A percentile compares a stretch with the other conserved stretches of the same genome.
These are phyloP conservation scores for Trematomus bernacchii DNA, from an alignment of 2,797 vertebrate species.

Conservation along the genomic window DNA sequence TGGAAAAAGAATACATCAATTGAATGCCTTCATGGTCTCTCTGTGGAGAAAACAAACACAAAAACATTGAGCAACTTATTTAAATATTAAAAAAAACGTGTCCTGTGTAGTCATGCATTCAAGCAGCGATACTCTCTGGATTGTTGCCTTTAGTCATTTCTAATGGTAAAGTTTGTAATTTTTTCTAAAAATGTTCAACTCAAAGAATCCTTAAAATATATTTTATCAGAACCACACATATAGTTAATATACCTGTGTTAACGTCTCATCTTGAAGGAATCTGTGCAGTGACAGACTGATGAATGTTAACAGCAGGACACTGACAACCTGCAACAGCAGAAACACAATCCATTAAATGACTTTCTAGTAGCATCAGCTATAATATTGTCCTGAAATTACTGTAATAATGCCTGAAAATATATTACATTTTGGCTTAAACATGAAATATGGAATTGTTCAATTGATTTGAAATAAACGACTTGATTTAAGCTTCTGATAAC, in stretches of 20 bases:
- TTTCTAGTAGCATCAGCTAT: neutral
- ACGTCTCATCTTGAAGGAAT: slow-evolving; percentile 42
- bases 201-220: no score
- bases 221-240: neutral
- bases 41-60: slow-evolving; percentile 47
- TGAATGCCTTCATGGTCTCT: neutral
- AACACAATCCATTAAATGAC: neutral
- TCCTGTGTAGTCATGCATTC: no score
- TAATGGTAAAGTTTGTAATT: no score
- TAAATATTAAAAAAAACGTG: neutral
- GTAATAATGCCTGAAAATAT: no score
- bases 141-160: neutral
- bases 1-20: slow-evolving; percentile 28
- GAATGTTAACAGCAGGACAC: slow-evolving; percentile 48
- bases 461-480: no score
- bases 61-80: neutral
- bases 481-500: neutral
- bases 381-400: no score
- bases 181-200: neutral
- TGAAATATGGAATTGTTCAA: no score
- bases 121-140: neutral
- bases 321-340: slow-evolving; percentile 56
- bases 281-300: slow-evolving; percentile 59
- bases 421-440: no score
- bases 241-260: slow-evolving; percentile 25